phyloP scores from a whole-genome alignment of 1,140 invertebrate species.

The Tetramorium parvispinum region DNA sequence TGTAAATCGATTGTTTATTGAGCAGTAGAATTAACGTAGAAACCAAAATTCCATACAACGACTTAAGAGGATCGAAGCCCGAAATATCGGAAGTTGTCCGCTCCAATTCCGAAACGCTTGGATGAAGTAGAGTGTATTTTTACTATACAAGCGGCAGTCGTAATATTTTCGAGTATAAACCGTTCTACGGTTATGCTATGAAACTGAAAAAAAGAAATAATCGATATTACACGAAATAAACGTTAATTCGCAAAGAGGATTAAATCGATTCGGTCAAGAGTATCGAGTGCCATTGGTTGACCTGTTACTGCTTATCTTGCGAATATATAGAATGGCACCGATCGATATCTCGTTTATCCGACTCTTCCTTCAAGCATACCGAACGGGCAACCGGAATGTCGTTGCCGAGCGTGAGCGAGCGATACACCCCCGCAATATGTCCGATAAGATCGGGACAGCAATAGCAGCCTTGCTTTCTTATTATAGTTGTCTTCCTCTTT shows the following conservation, averaged over 20 bases:
- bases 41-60: background rate
- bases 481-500: constrained; percentile 21
- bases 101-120: background rate
- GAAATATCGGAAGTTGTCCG: constrained; percentile 5
- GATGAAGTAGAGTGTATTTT: background rate
- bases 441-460: constrained; percentile 48
- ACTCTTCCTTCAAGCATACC: constrained; percentile 26
- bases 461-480: constrained; percentile 22
- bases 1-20: background rate
- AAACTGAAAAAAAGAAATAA: background rate
- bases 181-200: background rate
- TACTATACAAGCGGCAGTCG: background rate
- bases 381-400: constrained; percentile 40
- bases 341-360: constrained; percentile 55
- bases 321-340: constrained; percentile 13
- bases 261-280: constrained; percentile 10
- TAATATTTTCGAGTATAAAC: background rate
- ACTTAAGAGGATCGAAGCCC: background rate
- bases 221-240: constrained; percentile 29
- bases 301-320: constrained; percentile 32
- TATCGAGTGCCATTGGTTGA: constrained; percentile 25
- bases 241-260: constrained; percentile 26
- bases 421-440: constrained; percentile 58
- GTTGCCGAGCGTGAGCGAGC: constrained; percentile 8
- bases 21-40: background rate